These are phyloP conservation scores for Elephas maximus DNA, from an alignment of 2,113 vertebrate species.

Conservation along the genomic window DNA sequence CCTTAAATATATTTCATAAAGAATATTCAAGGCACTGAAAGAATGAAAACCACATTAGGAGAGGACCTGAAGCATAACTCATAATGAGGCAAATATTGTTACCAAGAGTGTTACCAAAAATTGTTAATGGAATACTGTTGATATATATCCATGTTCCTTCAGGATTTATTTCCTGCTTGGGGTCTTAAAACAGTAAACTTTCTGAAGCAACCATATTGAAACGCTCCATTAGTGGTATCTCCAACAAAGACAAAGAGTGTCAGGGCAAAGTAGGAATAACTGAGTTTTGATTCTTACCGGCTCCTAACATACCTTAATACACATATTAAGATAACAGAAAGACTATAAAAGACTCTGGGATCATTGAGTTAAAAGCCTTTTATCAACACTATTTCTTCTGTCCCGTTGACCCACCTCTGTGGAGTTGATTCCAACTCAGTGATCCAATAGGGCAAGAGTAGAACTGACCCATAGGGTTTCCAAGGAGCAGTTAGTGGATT, in stretches of 20 bases:
- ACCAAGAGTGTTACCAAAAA: background rate
- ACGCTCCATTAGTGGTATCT: background rate
- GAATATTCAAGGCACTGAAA: background rate
- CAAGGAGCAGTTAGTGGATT: too few species aligned
- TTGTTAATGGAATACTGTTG: background rate
- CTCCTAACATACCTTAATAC: background rate
- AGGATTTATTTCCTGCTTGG: background rate
- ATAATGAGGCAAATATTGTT: background rate
- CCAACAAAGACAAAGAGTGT: background rate
- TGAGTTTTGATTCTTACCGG: background rate
- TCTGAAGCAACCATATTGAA: background rate
- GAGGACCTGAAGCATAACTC: background rate
- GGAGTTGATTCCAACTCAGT: too few species aligned
- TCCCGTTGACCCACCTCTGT: too few species aligned
- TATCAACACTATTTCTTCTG: background rate
- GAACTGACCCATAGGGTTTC: too few species aligned
- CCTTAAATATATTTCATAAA: background rate
- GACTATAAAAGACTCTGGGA: background rate
- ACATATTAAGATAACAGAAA: background rate
- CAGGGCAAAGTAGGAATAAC: background rate
- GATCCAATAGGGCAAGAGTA: too few species aligned
- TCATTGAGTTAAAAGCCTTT: background rate
- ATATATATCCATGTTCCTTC: background rate
- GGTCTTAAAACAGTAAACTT: background rate
- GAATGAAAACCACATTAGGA: background rate